Evolutionary conservation across 2,888 invertebrate genomes (phyloP), one percentile per base, ranked within the genome.

Genomic region (Gari tellinella): DNA sequence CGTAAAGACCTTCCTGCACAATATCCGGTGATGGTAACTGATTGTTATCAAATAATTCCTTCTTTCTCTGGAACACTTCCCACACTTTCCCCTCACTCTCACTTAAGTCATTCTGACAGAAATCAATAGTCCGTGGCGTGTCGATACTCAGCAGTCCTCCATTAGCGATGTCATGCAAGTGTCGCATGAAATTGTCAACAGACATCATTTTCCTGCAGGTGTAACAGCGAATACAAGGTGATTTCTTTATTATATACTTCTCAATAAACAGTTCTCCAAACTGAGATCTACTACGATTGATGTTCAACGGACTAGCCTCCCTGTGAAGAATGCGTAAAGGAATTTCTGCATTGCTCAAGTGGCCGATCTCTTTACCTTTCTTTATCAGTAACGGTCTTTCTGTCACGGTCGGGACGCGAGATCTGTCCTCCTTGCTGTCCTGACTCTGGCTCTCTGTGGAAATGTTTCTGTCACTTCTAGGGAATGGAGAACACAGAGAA

Each of bases 121-220:
- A 74, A 57, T 87, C 87, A 38, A 90, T 76, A 1, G 80, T 82
- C 65, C 86, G 86, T 17, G 84, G 81, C 55, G 81, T 76, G 43
- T 72, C 80, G 14, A 88, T 83, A 10, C 76, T 64, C 1, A 85
- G 60, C 5, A 89, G 76, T 63, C 86, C 86, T 37, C 86, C 85
- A 57, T 77, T 85, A 48, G 73, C 78, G n/a, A 78, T 75, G 52
- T 86, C 86, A 68, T 90, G 90, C 60, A 87, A 81, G 73, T 90
- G 90, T 43, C 82, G 79, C 53, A 88, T 62, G 67, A 91, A 91
- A 46, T 82, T 76, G 26, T 84, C 82, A 5, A 90, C 84, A 10
- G 88, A 86, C 58, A 90, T 79, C 48, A 88, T 79, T 72, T 90
- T 86, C 8, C 83, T 67, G 75, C 91, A 91, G 0, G 88, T 88